Conservation (phyloP, 2,888 invertebrate species). For the Aleiodes alternator region DNA sequence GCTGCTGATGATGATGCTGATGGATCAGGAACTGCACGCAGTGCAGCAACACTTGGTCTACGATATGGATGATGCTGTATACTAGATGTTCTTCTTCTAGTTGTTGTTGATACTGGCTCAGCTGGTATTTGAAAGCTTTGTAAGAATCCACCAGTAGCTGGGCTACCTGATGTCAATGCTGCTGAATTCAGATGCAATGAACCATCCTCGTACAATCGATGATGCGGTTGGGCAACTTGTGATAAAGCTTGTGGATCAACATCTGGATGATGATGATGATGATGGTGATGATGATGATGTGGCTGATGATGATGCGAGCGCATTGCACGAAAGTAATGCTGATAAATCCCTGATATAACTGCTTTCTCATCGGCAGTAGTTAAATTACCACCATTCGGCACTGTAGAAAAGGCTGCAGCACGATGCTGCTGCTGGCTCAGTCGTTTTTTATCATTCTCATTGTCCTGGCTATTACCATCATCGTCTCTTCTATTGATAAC, state of each 20-base stretch:
- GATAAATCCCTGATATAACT: slow-evolving; percentile 71
- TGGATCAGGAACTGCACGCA: slow-evolving; percentile 49
- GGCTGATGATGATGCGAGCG: slow-evolving; percentile 67
- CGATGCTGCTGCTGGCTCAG: slow-evolving; percentile 50
- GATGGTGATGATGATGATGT: slow-evolving; percentile 55
- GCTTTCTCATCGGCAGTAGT: slow-evolving; percentile 67
- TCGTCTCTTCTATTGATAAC: slow-evolving; percentile 29
- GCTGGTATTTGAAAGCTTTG: slow-evolving; percentile 42
- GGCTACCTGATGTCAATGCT: slow-evolving; percentile 37
- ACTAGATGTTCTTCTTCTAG: slow-evolving; percentile 48
- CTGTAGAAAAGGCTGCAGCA: slow-evolving; percentile 48
- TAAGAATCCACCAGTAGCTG: slow-evolving; percentile 37
- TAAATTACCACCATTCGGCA: slow-evolving; percentile 40
- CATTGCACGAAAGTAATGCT: slow-evolving; percentile 70
- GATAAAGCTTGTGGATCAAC: slow-evolving; percentile 57
- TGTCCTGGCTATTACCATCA: slow-evolving; percentile 37
- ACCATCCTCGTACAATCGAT: slow-evolving; percentile 56
- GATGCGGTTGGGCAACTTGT: slow-evolving; percentile 58
- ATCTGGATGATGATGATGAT: slow-evolving; percentile 56
- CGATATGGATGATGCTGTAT: slow-evolving; percentile 57
- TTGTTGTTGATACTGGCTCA: slow-evolving; percentile 48
- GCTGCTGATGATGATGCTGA: slow-evolving; percentile 55
- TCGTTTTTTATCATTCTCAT: slow-evolving; percentile 43
- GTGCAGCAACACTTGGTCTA: slow-evolving; percentile 53
- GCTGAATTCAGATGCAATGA: slow-evolving; percentile 31